Evolutionary conservation across 2,113 vertebrate species (phyloP).

Genomic region (cattle (Bos taurus)): DNA sequence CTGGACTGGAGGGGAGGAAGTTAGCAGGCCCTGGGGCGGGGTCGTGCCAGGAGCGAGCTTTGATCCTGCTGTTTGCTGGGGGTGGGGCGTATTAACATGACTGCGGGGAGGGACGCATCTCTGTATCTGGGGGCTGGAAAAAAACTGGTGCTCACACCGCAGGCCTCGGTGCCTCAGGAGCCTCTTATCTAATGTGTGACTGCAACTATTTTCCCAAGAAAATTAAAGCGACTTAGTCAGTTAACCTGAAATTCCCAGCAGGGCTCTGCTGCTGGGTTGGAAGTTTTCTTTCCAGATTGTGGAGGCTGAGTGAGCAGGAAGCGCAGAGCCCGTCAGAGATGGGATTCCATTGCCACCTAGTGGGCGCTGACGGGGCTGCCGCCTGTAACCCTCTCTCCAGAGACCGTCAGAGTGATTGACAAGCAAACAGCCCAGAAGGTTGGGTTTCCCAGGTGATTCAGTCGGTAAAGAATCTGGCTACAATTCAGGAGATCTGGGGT

Average conservation of each 20-base stretch:
- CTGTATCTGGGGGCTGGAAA: neutral
- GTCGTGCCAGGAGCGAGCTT: neutral
- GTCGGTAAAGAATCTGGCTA: neutral
- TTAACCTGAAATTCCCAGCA: slow-evolving; percentile 64
- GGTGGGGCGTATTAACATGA: rapidly evolving
- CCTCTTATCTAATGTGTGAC: slow-evolving; percentile 35
- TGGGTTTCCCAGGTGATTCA: neutral
- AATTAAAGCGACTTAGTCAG: slow-evolving; percentile 63
- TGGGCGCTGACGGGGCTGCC: neutral
- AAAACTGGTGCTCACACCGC: neutral
- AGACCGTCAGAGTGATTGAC: neutral
- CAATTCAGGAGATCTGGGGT: neutral
- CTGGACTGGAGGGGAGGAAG: neutral
- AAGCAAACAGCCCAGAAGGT: neutral
- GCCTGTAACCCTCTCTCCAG: neutral
- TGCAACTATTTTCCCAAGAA: slow-evolving; percentile 63
- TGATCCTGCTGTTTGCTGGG: rapidly evolving
- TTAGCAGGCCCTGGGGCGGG: neutral
- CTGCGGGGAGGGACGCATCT: neutral
- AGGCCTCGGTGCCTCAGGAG: neutral
- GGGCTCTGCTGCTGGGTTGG: neutral
- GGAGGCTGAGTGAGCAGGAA: neutral
- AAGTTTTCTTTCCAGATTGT: neutral
- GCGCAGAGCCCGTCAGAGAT: neutral
- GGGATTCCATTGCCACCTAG: slow-evolving; percentile 59